Evolutionary conservation across 92 coral and sea anemone genomes (phyloP), one percentile per base, ranked within the genome.

Genomic region (Phenganax subtilis): DNA sequence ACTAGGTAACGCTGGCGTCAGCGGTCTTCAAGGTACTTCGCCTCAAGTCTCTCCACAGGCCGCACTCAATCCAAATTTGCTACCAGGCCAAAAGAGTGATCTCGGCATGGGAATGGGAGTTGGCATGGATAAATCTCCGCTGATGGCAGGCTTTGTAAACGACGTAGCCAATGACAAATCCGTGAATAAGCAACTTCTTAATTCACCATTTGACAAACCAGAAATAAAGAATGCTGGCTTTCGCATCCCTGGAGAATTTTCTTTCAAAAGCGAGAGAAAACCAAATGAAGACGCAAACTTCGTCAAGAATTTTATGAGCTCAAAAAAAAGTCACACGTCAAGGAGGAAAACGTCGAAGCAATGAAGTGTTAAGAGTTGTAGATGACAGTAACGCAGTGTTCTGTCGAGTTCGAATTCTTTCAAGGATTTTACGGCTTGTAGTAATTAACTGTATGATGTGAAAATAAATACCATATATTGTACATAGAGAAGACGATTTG

Each of bases 271-370:
- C 1, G 73, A 79, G 27, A 37, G 83, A 52, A 79, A 79, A 54
- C 1, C 27, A 15, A 31, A 79, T 51, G 83, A 79, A 30, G 83
- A 79, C 20, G 74, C 28, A 10, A 79, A 79, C 51, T 79, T 79
- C 37, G 73, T 79, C 29, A 79, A 79, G 83, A 65, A 79, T 64
- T 79, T 79, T 64, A 79, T 79, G 83, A 62, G 83, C 74, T 79
- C 83, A 10, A 79, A 79, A 20, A 79, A 79, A 12, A 79, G 83
- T 56, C 59, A 16, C 1, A 79, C 83, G 0, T 59, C 57, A 8
- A 27, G 53, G 15, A 47, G 63, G 51, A 79, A 79, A 79, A n/a
- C 51, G 54, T 79, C 63, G 65, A 15, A 54, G 47, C 44, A 29
- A 27, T 58, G 55, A 47, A 72, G 10, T 6, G 27, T 54, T 60